A percentile compares a stretch with the other conserved stretches of the same genome.
Conservation (phyloP, 2,113 vertebrate species). For the Cynocephalus volans region DNA sequence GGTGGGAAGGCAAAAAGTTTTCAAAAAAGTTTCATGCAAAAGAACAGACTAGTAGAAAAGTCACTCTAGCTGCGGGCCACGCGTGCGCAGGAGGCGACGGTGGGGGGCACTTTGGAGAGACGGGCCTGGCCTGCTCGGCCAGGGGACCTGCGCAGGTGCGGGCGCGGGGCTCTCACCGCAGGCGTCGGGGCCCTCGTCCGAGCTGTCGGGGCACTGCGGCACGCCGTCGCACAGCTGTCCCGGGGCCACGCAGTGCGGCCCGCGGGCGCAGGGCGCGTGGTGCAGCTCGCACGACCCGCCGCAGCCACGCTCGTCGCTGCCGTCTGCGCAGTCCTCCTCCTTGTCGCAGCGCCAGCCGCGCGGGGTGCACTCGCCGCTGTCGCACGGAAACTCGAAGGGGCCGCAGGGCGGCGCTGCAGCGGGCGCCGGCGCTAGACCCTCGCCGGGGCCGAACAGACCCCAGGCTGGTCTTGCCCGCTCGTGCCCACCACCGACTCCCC, state of each 20-base stretch:
- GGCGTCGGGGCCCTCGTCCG: constrained; percentile 88
- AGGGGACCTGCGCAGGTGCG: fast-evolving
- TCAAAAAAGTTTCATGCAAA: neutral
- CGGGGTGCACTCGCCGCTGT: constrained; percentile 91
- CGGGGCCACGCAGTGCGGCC: constrained; percentile 90
- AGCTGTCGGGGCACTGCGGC: constrained; percentile 92
- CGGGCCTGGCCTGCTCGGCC: fast-evolving
- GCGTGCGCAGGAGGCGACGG: neutral
- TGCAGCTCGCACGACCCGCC: constrained; percentile 87
- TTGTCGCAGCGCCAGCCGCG: constrained; percentile 94
- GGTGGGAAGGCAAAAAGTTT: too few relatives aligned
- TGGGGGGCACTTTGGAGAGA: too few relatives aligned
- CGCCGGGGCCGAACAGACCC: fast-evolving
- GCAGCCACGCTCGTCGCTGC: constrained; percentile 92
- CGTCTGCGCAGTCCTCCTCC: constrained; percentile 93
- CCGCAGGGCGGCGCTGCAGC: constrained; percentile 84
- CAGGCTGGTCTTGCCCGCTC: neutral
- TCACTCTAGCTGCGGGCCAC: neutral
- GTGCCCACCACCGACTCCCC: neutral
- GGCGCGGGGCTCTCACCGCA: constrained; percentile 83
- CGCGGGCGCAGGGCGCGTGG: constrained; percentile 89
- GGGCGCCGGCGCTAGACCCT: neutral
- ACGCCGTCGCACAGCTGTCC: constrained; percentile 92
- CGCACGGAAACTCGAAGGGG: constrained; percentile 90
- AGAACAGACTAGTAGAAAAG: neutral